Conservation (phyloP, 2,888 invertebrate genomes). For the Rhagium mordax region DNA sequence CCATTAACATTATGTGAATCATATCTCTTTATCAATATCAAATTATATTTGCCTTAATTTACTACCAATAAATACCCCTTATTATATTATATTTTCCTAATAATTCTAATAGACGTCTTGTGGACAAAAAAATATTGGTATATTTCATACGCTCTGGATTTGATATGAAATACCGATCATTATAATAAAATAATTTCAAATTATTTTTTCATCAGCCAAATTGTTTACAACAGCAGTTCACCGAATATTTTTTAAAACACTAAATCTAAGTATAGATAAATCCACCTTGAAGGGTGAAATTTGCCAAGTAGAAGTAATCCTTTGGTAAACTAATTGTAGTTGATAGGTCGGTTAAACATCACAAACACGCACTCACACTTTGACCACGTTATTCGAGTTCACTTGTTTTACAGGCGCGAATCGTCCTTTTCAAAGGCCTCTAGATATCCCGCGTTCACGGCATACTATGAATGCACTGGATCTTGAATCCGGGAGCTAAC, state of each 20-base stretch:
- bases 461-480: slow-evolving; percentile 61
- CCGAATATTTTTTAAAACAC: slow-evolving; percentile 2
- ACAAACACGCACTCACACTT: slow-evolving; percentile 57
- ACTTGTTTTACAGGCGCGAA: slow-evolving; percentile 55
- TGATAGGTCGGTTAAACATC: slow-evolving; percentile 35
- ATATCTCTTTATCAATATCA: too few relatives aligned
- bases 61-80: too few relatives aligned
- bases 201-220: not conserved
- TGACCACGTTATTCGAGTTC: slow-evolving; percentile 63
- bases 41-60: too few relatives aligned
- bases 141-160: too few relatives aligned
- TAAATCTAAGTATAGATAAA: slow-evolving; percentile 14
- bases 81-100: too few relatives aligned
- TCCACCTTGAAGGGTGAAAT: slow-evolving; percentile 32
- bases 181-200: not conserved
- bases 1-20: too few relatives aligned
- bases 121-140: too few relatives aligned
- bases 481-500: slow-evolving; percentile 61
- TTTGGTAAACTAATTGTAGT: slow-evolving; percentile 40
- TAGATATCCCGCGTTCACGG: slow-evolving; percentile 59
- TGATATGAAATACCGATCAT: slow-evolving; percentile 4
- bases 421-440: slow-evolving; percentile 61
- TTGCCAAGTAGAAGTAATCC: slow-evolving; percentile 41
- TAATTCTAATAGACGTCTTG: too few relatives aligned
- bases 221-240: slow-evolving; percentile 21